Percentiles rank a stretch among this genome's conserved stretches.
Conservation (phyloP, 2,797 vertebrate species). For the Tenualosa ilisha region DNA sequence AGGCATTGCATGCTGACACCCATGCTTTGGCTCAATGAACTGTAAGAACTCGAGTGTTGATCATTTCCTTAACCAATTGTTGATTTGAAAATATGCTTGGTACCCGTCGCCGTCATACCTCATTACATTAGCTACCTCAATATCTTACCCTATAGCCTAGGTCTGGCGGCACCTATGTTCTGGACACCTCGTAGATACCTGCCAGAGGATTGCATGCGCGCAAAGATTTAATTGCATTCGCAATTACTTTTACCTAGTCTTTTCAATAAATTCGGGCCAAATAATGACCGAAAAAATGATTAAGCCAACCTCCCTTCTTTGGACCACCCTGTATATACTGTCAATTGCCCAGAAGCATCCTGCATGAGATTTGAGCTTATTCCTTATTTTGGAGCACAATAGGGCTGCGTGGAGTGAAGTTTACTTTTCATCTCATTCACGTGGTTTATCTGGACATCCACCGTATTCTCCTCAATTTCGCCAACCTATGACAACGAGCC, state of each 20-base stretch:
- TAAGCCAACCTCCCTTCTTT: slow-evolving; percentile 75
- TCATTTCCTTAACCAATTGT: slow-evolving; percentile 11
- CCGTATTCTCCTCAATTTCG: neutral
- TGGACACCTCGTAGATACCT: slow-evolving; percentile 95
- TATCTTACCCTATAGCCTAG: slow-evolving; percentile 84
- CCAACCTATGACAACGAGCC: slow-evolving; percentile 30
- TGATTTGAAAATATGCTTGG: slow-evolving; percentile 68
- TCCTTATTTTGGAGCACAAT: neutral
- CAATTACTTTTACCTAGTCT: slow-evolving; percentile 68
- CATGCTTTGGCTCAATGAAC: neutral
- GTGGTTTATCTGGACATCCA: slow-evolving; percentile 30
- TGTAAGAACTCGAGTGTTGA: neutral
- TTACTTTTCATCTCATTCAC: slow-evolving; percentile 33
- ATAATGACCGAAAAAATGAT: slow-evolving; percentile 97
- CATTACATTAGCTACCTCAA: slow-evolving; percentile 81
- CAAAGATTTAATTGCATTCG: slow-evolving; percentile 67
- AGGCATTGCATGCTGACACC: neutral
- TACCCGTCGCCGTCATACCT: slow-evolving; percentile 34
- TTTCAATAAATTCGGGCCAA: slow-evolving; percentile 96
- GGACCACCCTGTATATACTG: slow-evolving; percentile 66
- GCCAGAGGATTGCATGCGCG: slow-evolving; percentile 75
- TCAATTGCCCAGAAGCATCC: slow-evolving; percentile 25
- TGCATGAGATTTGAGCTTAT: neutral
- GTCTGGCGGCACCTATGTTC: slow-evolving; percentile 83
- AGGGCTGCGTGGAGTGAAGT: slow-evolving; percentile 19